Evolutionary conservation across 2,888 invertebrate species (phyloP).

Genomic region (Hartigia nigra): DNA sequence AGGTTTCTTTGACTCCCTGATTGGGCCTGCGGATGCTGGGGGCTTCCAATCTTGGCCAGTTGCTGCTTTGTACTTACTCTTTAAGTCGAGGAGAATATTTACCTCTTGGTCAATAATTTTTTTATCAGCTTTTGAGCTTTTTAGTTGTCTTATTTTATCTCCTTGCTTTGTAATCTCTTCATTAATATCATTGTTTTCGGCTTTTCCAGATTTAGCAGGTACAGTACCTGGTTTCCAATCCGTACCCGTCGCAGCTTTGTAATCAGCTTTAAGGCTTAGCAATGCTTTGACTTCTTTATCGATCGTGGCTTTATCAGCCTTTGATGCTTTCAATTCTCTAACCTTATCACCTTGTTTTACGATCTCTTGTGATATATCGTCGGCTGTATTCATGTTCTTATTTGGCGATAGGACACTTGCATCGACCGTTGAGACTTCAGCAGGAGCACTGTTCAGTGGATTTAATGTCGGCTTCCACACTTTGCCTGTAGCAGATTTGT

Average conservation of each 20-base stretch:
- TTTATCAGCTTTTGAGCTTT: slow-evolving; percentile 53
- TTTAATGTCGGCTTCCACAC: slow-evolving; percentile 62
- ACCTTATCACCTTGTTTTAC: slow-evolving; percentile 54
- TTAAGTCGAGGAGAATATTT: slow-evolving; percentile 71
- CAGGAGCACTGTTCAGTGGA: background rate
- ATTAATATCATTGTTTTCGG: slow-evolving; percentile 26
- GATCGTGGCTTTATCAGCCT: slow-evolving; percentile 55
- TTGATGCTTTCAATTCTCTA: slow-evolving; percentile 45
- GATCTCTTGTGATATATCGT: slow-evolving; percentile 37
- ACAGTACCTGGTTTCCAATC: slow-evolving; percentile 57
- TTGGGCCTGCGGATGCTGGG: slow-evolving; percentile 19
- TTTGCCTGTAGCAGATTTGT: slow-evolving; percentile 65
- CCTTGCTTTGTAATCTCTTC: slow-evolving; percentile 50
- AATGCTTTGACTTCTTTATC: slow-evolving; percentile 72
- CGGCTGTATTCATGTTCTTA: slow-evolving; percentile 7
- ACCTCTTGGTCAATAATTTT: slow-evolving; percentile 70
- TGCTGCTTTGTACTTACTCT: slow-evolving; percentile 72
- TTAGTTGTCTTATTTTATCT: slow-evolving; percentile 34
- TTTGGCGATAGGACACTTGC: background rate
- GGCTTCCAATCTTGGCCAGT: slow-evolving; percentile 69
- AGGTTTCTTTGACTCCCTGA: slow-evolving; percentile 48
- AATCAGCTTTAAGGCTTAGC: slow-evolving; percentile 73
- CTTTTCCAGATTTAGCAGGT: slow-evolving; percentile 44
- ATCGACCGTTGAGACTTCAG: background rate
- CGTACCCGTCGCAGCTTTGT: slow-evolving; percentile 72